Evolutionary conservation across 2,888 invertebrate genomes (phyloP).

Genomic region (Drosophila ezoana): DNA sequence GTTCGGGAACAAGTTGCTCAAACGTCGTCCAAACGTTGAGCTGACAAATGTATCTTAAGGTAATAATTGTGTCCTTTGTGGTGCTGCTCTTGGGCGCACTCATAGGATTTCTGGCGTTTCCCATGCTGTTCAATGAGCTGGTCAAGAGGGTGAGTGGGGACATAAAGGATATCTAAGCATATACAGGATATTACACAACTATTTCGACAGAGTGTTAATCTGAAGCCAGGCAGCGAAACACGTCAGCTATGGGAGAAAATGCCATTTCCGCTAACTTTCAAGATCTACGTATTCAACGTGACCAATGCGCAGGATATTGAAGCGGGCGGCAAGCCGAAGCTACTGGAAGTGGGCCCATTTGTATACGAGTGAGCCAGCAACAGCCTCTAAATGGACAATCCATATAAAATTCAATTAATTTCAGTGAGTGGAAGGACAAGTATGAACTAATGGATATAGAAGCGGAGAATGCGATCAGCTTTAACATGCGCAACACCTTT

Average conservation of each 20-base stretch:
- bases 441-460: conserved; percentile 89
- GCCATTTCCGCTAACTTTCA: conserved; percentile 90
- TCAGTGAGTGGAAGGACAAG: conserved; percentile 92
- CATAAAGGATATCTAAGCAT: background rate
- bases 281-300: conserved; percentile 91
- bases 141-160: conserved; percentile 87
- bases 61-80: conserved; percentile 86
- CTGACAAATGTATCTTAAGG: conserved; percentile 61
- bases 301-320: conserved; percentile 90
- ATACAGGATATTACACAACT: background rate
- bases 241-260: conserved; percentile 91
- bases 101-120: conserved; percentile 89
- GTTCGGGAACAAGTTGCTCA: conserved; percentile 5
- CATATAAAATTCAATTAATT: background rate
- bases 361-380: conserved; percentile 89
- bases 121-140: conserved; percentile 87
- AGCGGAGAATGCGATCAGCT: conserved; percentile 90
- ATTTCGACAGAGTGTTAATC: conserved; percentile 63
- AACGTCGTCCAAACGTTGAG: conserved; percentile 8
- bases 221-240: conserved; percentile 90
- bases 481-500: conserved; percentile 89
- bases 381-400: too few species aligned
- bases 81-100: conserved; percentile 87
- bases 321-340: conserved; percentile 88
- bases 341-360: conserved; percentile 92